Evolutionary conservation across 2,888 invertebrate genomes (phyloP).

Genomic region (Ligdia adustata): DNA sequence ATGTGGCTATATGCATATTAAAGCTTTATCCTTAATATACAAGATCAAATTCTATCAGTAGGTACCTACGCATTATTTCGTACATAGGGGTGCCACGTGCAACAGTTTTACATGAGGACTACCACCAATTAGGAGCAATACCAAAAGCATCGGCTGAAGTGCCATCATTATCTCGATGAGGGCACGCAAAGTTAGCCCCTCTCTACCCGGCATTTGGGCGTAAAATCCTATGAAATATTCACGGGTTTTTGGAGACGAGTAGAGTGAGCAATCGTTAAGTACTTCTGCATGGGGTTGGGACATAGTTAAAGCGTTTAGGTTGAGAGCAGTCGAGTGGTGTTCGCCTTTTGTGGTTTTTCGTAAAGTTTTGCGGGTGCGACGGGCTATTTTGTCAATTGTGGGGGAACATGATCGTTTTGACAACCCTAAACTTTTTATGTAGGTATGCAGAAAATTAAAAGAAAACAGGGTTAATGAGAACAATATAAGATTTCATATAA

Average conservation of each 20-base stretch:
- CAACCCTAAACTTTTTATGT: slow-evolving; percentile 66
- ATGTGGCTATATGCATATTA: no score
- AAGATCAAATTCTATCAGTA: slow-evolving; percentile 11
- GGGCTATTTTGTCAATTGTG: slow-evolving; percentile 79
- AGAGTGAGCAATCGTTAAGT: slow-evolving; percentile 81
- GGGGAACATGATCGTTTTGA: slow-evolving; percentile 70
- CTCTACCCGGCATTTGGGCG: slow-evolving; percentile 54
- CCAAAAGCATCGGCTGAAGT: slow-evolving; percentile 78
- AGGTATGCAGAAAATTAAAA: slow-evolving; percentile 55
- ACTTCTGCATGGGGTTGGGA: slow-evolving; percentile 66
- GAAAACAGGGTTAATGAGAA: not conserved
- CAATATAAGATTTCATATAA: no score
- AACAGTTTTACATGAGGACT: slow-evolving; percentile 79
- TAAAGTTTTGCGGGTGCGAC: slow-evolving; percentile 73
- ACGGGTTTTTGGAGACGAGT: slow-evolving; percentile 82
- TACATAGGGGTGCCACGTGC: slow-evolving; percentile 74
- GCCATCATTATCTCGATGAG: slow-evolving; percentile 77
- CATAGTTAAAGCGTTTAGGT: slow-evolving; percentile 83
- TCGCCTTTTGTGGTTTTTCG: slow-evolving; percentile 79
- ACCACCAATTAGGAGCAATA: slow-evolving; percentile 81
- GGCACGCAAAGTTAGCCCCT: slow-evolving; percentile 62
- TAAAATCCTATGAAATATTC: slow-evolving; percentile 68
- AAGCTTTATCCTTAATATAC: no score
- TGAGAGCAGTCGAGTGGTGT: slow-evolving; percentile 71
- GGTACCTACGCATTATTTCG: no score